These are phyloP conservation scores for Opisthograptis luteolata DNA, from an alignment of 2,888 invertebrate species.

Conservation along the genomic window DNA sequence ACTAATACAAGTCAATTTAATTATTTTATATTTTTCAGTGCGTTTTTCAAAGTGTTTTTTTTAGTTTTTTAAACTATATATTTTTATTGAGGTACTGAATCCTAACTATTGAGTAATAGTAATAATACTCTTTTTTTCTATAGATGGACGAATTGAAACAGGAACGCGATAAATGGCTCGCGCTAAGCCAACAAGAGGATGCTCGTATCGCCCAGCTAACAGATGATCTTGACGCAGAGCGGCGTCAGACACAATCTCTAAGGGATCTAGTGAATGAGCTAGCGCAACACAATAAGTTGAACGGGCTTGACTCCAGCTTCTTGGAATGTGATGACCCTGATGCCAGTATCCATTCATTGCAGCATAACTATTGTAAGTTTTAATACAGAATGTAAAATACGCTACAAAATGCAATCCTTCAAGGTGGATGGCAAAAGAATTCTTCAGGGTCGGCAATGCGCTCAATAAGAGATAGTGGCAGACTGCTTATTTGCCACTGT, in stretches of 20 bases:
- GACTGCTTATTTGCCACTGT: too few relatives aligned
- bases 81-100: too few relatives aligned
- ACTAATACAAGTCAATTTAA: too few relatives aligned
- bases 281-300: conserved; percentile 62
- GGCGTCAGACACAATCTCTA: conserved; percentile 51
- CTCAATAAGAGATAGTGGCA: too few relatives aligned
- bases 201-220: conserved; percentile 51
- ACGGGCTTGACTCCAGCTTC: conserved; percentile 62
- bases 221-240: conserved; percentile 63
- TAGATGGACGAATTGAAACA: conserved; percentile 76
- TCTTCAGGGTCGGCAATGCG: too few relatives aligned
- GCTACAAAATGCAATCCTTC: too few relatives aligned
- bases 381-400: too few relatives aligned
- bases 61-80: too few relatives aligned
- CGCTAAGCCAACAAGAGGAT: conserved; percentile 59
- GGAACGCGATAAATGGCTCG: conserved; percentile 68
- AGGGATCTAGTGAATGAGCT: conserved; percentile 66
- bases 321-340: conserved; percentile 75
- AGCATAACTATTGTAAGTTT: conserved; percentile 67
- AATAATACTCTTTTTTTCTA: background rate
- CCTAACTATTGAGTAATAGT: too few relatives aligned
- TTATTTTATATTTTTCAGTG: too few relatives aligned
- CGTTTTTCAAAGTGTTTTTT: too few relatives aligned
- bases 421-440: too few relatives aligned
- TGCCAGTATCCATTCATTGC: conserved; percentile 59